Base-by-base conservation (phyloP, 2,888 invertebrate species). In the Eupithecia exiguata region DNA sequence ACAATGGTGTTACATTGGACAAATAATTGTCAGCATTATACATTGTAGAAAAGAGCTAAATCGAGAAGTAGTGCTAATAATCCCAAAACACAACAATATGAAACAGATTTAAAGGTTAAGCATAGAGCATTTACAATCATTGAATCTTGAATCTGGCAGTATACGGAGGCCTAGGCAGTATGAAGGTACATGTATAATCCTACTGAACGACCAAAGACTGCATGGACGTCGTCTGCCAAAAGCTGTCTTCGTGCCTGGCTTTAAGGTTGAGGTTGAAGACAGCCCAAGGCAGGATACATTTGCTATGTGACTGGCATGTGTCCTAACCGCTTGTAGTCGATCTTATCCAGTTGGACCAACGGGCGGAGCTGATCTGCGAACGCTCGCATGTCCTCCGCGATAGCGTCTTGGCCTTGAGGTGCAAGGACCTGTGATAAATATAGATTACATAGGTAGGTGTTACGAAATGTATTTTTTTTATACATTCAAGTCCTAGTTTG, bases 361-460 rank as follows among this genome's bases (percentile, higher is more conserved):
- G 99, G 99, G 84, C 97, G 96, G 4, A 99, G 94, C 86, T 99
- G 99, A 87, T 99, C 99, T 0, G 99, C 98, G 92, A 99, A 99
- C 40, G 97, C 96, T 77, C 97, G 96, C 97, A 99, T 99, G 86
- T 99, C 99, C 85, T 99, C 99, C 5, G 98, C 99, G 74, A 99
- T 98, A 30, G 98, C 97, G 88, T 99, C 99, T 90, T 99, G 98
- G 0, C 98, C 98, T 82, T 97, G 97, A 0, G 98, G 98, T 4
- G 98, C 98, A 71, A 98, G 92, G 16, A 98, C 97, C 95, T 95
- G 83, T 0, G 38, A 43, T 21, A 40, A 46, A 38, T 4, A 62
- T 35, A 62, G 12, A 35, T 35, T 35, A 30, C 30, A 62, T 61
- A 58, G 30, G 61, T 25, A 61, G 61, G 16, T 61, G 6, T 30